Base-by-base conservation (phyloP, 2,888 invertebrate genomes). In the Parnassius orleans region DNA sequence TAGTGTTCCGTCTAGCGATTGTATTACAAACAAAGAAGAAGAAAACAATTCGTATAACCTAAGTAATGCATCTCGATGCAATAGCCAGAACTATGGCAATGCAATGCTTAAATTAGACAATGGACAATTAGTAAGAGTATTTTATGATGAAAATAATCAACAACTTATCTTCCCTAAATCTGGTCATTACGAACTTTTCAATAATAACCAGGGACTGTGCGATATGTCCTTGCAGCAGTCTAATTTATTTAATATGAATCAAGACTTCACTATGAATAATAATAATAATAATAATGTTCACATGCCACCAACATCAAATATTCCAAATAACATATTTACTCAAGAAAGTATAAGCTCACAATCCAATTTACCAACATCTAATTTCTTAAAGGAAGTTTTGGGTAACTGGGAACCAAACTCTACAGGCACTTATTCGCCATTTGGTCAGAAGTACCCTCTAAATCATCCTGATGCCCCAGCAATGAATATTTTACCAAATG, bases 321-420 rank as follows among this genome's bases (percentile, higher is more conserved):
- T 75, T 50, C 81, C 78, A 54, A 79, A 75, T 60, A 77, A 70
- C 57, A 70, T 71, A 53, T 86, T 77, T 63, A 71, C 68, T 56
- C 79, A 78, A 62, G 86, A 89, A 60, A 84, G 76, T 69, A 67
- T 77, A 1, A 83, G 75, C 64, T 75, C 73, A 50, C 80, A 81
- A 55, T 66, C 80, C 19, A 81, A 77, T 67, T 74, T 75, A 42
- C 85, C 84, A 56, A 86, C 88, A 53, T 93, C 91, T 15, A 90
- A 94, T 70, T 89, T 95, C 66, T 92, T 95, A 63, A 95, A 95
- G 72, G 95, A 95, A 82, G 88, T 95, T 52, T 92, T 95, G 59
- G 95, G 95, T 10, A 95, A 95, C 77, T 94, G 95, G 93, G 93
- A 93, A 46, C 95, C 95, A 7, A 95, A 94, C 77, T 94, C 94